Evolutionary conservation across 1,140 invertebrate genomes (phyloP).

Genomic region (Pentalonia nigronervosa): DNA sequence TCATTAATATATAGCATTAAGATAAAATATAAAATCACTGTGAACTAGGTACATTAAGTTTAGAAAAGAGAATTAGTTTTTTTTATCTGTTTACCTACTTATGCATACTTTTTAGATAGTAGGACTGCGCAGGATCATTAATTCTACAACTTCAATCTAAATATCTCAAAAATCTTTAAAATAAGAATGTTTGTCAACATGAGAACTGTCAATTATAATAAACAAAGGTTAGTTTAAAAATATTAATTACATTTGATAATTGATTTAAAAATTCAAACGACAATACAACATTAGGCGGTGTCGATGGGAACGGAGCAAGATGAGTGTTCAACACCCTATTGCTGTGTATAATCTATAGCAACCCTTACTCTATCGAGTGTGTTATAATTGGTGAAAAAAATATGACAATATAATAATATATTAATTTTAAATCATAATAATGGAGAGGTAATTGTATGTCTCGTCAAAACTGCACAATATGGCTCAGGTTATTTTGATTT

Average conservation of each 20-base stretch:
- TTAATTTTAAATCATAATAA: background rate
- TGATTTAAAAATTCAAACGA: background rate
- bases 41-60: background rate
- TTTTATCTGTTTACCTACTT: background rate
- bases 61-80: background rate
- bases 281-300: background rate
- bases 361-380: background rate
- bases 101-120: too few species aligned
- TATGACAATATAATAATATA: slow-evolving; percentile 10
- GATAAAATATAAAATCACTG: background rate
- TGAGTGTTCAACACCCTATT: background rate
- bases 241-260: background rate
- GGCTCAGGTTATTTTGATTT: slow-evolving; percentile 1
- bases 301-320: background rate
- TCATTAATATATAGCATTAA: background rate
- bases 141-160: background rate
- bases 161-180: background rate
- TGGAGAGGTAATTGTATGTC: background rate
- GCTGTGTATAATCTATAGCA: background rate
- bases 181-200: background rate
- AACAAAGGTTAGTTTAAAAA: background rate
- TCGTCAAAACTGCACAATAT: background rate
- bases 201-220: background rate
- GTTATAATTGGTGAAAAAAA: background rate
- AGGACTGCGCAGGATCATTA: background rate